Percentiles rank a stretch among this genome's conserved stretches.
phyloP scores from a whole-genome alignment of 2,797 vertebrate genomes.

The Avahi laniger region DNA sequence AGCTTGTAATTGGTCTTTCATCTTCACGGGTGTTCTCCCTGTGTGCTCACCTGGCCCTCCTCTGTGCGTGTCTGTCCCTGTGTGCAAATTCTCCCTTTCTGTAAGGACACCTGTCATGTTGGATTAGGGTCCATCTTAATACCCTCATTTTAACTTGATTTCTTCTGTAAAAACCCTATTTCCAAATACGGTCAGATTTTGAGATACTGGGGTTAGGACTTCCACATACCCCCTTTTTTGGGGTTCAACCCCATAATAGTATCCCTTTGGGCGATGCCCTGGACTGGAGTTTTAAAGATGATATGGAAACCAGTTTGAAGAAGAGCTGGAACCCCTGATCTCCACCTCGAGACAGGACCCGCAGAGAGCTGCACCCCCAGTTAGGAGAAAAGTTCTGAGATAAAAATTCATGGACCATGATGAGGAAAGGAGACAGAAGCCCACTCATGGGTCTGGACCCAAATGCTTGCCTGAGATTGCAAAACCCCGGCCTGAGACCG shows the following conservation, averaged over 20 bases:
- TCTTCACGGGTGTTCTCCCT: too few species aligned
- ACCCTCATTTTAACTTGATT: neutral
- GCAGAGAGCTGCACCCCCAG: neutral
- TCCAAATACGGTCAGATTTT: neutral
- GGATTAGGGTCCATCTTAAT: neutral
- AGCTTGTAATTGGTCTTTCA: too few species aligned
- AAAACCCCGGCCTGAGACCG: neutral
- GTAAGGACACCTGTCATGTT: neutral
- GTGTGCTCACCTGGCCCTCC: neutral
- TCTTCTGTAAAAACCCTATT: neutral
- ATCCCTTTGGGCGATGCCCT: neutral
- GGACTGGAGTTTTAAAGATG: neutral
- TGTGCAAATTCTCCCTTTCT: neutral
- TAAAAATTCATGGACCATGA: neutral
- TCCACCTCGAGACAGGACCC: neutral
- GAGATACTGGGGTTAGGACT: neutral
- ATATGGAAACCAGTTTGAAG: neutral
- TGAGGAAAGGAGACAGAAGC: neutral
- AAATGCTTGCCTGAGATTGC: neutral
- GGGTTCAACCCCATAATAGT: neutral
- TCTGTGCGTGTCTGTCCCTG: neutral
- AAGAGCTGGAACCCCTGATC: neutral
- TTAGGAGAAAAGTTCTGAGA: neutral
- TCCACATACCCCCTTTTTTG: neutral
- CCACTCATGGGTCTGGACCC: rapidly evolving